Percentiles rank a stretch among this genome's conserved stretches.
Evolutionary conservation across 2,113 vertebrate species (phyloP).

Genomic region (Tachycineta bicolor): DNA sequence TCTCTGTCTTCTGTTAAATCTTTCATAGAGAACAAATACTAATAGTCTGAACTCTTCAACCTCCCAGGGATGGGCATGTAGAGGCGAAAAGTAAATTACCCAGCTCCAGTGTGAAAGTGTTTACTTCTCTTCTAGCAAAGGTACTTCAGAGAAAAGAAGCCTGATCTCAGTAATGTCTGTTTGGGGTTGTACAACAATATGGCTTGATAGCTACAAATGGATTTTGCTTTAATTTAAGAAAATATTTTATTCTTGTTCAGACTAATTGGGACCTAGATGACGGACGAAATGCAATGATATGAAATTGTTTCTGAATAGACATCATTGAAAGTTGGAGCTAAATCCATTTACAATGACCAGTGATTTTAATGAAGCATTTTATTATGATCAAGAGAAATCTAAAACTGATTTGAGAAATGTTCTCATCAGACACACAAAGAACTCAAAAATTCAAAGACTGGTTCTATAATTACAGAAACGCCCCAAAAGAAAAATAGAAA

Average conservation of each 20-base stretch:
- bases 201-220: background rate
- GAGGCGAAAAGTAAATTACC: background rate
- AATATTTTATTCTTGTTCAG: background rate
- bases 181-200: background rate
- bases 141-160: background rate
- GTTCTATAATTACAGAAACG: slow-evolving; percentile 39
- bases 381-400: slow-evolving; percentile 18
- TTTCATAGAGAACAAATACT: background rate
- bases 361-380: slow-evolving; percentile 45
- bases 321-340: slow-evolving; percentile 20
- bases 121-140: background rate
- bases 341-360: slow-evolving; percentile 5
- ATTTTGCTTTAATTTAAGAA: background rate
- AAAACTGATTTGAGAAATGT: slow-evolving; percentile 32
- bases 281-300: background rate
- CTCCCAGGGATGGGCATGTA: background rate
- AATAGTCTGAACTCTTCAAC: background rate
- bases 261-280: background rate
- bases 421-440: slow-evolving; percentile 4
- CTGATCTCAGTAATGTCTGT: background rate
- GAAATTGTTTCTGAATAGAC: slow-evolving; percentile 32
- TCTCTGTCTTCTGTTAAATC: background rate
- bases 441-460: background rate
- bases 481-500: background rate
- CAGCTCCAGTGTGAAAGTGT: background rate